Evolutionary conservation across 2,888 invertebrate species (phyloP).

Genomic region (Aleiodes alternator): DNA sequence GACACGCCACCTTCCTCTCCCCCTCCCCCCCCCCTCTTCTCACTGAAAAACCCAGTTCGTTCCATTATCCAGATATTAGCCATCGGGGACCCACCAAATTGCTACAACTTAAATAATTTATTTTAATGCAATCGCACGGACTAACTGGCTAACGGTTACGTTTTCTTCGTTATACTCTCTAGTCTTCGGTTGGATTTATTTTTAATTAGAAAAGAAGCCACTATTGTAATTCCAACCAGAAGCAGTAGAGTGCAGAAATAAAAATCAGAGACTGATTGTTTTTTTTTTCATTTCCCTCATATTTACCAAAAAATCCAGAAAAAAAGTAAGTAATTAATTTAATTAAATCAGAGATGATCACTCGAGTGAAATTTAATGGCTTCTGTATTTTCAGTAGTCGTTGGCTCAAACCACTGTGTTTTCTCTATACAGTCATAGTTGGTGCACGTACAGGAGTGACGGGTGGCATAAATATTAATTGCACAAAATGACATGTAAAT

Average conservation of each 20-base stretch:
- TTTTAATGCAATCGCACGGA: slow-evolving; percentile 70
- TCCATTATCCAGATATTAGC: slow-evolving; percentile 74
- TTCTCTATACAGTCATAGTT: slow-evolving; percentile 25
- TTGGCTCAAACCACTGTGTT: slow-evolving; percentile 6
- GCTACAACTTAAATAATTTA: slow-evolving; percentile 74
- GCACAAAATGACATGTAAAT: slow-evolving; percentile 73
- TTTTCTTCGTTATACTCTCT: slow-evolving; percentile 49
- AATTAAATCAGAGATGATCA: slow-evolving; percentile 24
- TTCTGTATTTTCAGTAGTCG: slow-evolving; percentile 15
- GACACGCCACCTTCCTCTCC: slow-evolving; percentile 41
- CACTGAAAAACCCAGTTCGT: slow-evolving; percentile 63
- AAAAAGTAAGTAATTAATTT: background rate
- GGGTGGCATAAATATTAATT: slow-evolving; percentile 72
- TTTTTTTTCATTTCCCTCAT: no score
- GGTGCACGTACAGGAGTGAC: slow-evolving; percentile 52
- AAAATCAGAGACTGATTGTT: background rate
- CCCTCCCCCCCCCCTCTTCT: slow-evolving; percentile 52
- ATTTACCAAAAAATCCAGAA: background rate
- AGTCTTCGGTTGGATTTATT: slow-evolving; percentile 63
- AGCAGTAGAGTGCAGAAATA: slow-evolving; percentile 17
- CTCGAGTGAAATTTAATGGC: slow-evolving; percentile 22
- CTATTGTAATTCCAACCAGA: slow-evolving; percentile 18
- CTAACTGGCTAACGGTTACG: slow-evolving; percentile 68
- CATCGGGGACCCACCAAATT: slow-evolving; percentile 73
- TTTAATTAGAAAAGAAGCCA: slow-evolving; percentile 64